Base-by-base conservation (phyloP, 1,140 invertebrate genomes). In the Tetraneura akinire region DNA sequence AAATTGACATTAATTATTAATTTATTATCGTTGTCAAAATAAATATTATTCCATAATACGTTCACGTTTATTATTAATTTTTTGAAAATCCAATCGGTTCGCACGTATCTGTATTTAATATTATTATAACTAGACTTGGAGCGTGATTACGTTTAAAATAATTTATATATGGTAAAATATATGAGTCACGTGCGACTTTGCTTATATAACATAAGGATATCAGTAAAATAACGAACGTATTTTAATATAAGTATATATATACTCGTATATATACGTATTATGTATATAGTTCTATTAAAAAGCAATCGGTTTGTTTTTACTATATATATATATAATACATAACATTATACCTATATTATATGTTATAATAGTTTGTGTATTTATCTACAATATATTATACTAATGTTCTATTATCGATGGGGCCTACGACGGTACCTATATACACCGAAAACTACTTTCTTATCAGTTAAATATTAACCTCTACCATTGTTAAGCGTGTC, bases 401-500 rank as follows among this genome's bases (percentile, higher is more conserved):
- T 11, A 11, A 57, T 62, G 18, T 32, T 37, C 3, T 6, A 6
- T 6, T 47, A 47, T 47, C 45, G 45, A 47, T 6, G 13, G 45
- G 45, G 45, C 10, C 45, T 53, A n/a, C 51, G 10, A 51, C 68
- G 18, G 51, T n/a, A n/a, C n/a, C 47, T 23, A 45, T 51, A 3
- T 51, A 29, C 29, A 29, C 68, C 68, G 26, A 71, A 71, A 71
- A 71, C 68, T 21, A n/a, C 68, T 71, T 71, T 71, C 68, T 71
- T 71, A 71, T 71, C 68, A 71, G 47, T 71, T 51, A 49, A 71
- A 71, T n/a, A n/a, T 49, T 71, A 71, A 71, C 68, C 68, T 71
- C 47, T 76, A 55, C 73, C 37, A 78, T 78, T 78, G 74, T 78
- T 57, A 37, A 78, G 13, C 55, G 21, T 78, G 73, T 78, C 74